Conservation (phyloP, 2,888 invertebrate genomes). For the Germaria angustata region DNA sequence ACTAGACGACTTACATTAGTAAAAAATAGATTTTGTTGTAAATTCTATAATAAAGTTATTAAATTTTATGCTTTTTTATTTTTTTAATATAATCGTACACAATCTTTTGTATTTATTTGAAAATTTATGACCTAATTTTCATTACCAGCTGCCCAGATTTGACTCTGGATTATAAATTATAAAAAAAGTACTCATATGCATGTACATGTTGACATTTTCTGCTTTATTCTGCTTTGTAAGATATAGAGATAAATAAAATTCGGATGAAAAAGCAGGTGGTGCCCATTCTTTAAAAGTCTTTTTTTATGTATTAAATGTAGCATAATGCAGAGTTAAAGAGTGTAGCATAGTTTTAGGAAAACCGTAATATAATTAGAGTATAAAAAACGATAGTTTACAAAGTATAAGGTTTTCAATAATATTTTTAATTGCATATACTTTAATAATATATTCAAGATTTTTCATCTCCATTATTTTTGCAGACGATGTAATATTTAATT, state of each 20-base stretch:
- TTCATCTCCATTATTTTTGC: too few relatives aligned
- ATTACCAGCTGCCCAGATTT: slow-evolving; percentile 2
- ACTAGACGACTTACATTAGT: background rate
- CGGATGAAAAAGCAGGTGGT: background rate
- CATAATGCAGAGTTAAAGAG: too few relatives aligned
- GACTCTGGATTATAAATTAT: background rate
- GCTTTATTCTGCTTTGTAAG: background rate
- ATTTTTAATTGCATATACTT: too few relatives aligned
- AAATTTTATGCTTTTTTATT: background rate
- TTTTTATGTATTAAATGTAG: too few relatives aligned
- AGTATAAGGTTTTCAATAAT: too few relatives aligned
- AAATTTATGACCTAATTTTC: slow-evolving; percentile 47
- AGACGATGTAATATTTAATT: too few relatives aligned
- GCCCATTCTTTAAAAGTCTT: background rate
- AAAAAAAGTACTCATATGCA: background rate
- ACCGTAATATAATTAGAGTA: too few relatives aligned
- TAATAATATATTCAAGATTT: too few relatives aligned
- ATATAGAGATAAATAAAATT: background rate
- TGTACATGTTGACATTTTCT: background rate
- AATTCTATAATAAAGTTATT: too few relatives aligned
- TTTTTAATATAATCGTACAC: background rate
- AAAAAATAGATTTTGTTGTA: too few relatives aligned
- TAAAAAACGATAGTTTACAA: too few relatives aligned
- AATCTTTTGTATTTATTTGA: slow-evolving; percentile 1
- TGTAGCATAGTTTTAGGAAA: slow-evolving; percentile 10